Base-by-base conservation (phyloP, 2,888 invertebrate genomes). In the Mimachlamys varia region DNA sequence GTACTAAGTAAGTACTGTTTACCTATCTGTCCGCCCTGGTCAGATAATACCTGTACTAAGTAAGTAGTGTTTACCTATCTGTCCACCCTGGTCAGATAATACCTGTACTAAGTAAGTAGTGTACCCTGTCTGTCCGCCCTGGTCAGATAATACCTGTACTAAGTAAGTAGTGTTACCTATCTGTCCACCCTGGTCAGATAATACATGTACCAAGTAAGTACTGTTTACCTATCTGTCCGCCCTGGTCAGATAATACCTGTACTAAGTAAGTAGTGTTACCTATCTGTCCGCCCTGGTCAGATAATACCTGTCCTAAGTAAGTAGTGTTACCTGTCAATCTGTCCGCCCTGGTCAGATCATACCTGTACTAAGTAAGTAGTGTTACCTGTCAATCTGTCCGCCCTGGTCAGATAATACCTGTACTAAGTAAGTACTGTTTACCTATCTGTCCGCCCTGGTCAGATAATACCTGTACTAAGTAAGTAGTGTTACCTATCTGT, bases 361-460 rank as follows among this genome's bases (percentile, higher is more conserved):
- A 33, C 76, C 4, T 76, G 76, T 76, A 76, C 76, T 33, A 44
- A n/a, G n/a, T n/a, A n/a, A n/a, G n/a, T n/a, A n/a, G n/a, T n/a
- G n/a, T n/a, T n/a, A n/a, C n/a, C n/a, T n/a, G n/a, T n/a, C n/a
- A n/a, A n/a, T 76, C 27, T 76, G 76, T 33, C 76, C 76, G 15
- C 76, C 76, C 13, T 76, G 76, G 76, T 76, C 76, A 33, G 33
- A 27, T 19, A 76, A 27, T 33, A 33, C 76, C 4, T 76, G 76
- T 76, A 76, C 76, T 33, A 44, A n/a, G n/a, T n/a, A n/a, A n/a
- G n/a, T n/a, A n/a, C n/a, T n/a, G n/a, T n/a, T n/a, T n/a, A n/a
- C n/a, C n/a, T n/a, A n/a, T 76, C 27, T 76, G 76, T 33, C 76
- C 76, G 15, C 76, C 76, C 13, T 76, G 76, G 76, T 76, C 76